phyloP scores from a whole-genome alignment of 1,140 invertebrate genomes.

The Ips nitidus region DNA sequence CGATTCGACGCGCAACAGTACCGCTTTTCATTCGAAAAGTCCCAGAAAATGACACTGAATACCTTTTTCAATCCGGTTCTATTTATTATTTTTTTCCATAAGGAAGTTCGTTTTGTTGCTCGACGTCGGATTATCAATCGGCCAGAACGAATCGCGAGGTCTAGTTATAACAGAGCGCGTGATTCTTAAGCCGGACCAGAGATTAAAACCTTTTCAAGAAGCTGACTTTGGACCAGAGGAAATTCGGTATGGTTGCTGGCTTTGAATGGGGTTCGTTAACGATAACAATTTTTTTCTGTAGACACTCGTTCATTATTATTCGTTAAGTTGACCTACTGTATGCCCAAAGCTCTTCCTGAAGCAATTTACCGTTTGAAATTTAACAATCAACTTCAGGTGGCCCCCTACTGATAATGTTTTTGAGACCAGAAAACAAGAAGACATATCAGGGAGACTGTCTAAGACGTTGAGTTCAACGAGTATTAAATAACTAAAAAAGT shows the following conservation, averaged over 20 bases:
- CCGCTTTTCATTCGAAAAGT: constrained; percentile 15
- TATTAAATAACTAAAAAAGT: too few species aligned
- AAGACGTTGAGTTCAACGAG: too few species aligned
- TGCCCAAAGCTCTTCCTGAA: too few species aligned
- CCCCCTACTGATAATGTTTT: too few species aligned
- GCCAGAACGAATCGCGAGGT: constrained; percentile 22
- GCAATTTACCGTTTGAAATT: too few species aligned
- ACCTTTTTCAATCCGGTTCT: constrained; percentile 1
- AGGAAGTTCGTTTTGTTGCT: constrained; percentile 9
- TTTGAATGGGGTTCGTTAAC: constrained; percentile 3
- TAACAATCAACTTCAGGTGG: too few species aligned
- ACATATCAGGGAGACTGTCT: too few species aligned
- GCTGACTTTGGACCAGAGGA: constrained; percentile 3
- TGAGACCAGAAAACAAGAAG: too few species aligned
- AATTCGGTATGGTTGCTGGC: constrained; percentile 13
- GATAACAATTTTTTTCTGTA: background rate
- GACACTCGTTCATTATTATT: constrained; percentile 7
- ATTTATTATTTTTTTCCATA: constrained; percentile 6
- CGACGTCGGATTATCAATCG: constrained; percentile 21
- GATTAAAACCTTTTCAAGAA: constrained; percentile 23
- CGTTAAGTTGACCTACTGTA: constrained; percentile 7
- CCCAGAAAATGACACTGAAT: constrained; percentile 24
- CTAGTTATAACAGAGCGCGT: constrained; percentile 15
- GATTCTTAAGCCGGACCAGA: constrained; percentile 10
- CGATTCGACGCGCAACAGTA: constrained; percentile 37